Conservation (phyloP, 2,888 invertebrate genomes). For the Epirrhoe alternata region DNA sequence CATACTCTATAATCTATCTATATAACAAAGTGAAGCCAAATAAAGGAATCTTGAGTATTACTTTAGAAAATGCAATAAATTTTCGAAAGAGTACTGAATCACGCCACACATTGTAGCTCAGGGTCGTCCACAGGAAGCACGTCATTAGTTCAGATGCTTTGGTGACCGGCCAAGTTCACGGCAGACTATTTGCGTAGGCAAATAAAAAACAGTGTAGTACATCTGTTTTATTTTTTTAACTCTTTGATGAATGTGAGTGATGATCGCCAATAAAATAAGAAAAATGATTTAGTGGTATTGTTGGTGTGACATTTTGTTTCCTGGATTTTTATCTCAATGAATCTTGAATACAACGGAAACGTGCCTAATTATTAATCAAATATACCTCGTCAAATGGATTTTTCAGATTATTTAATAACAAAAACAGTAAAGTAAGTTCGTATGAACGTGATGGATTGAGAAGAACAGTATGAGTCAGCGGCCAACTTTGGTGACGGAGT, state of each 20-base stretch:
- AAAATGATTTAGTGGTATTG: neutral
- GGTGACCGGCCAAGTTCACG: slow-evolving; percentile 70
- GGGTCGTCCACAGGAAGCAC: slow-evolving; percentile 60
- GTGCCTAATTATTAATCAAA: too few relatives aligned
- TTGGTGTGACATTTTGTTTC: neutral
- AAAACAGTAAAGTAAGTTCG: too few relatives aligned
- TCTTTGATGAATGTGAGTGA: neutral
- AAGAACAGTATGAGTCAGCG: too few relatives aligned
- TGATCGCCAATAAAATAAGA: slow-evolving; percentile 1
- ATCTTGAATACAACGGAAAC: neutral
- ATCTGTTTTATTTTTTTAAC: slow-evolving; percentile 6
- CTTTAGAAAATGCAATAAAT: neutral
- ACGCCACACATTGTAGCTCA: slow-evolving; percentile 3
- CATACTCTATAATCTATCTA: too few relatives aligned
- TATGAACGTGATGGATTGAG: too few relatives aligned
- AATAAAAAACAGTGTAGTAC: slow-evolving; percentile 30
- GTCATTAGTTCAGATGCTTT: slow-evolving; percentile 73
- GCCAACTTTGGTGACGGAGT: too few relatives aligned
- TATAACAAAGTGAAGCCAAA: too few relatives aligned
- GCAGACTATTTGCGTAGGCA: slow-evolving; percentile 40
- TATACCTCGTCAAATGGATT: too few relatives aligned
- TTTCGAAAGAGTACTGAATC: slow-evolving; percentile 6
- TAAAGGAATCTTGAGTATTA: too few relatives aligned
- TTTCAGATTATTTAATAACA: too few relatives aligned
- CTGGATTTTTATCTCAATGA: neutral